phyloP scores from a whole-genome alignment of 1,140 invertebrate genomes.

The Diabrotica virgifera region DNA sequence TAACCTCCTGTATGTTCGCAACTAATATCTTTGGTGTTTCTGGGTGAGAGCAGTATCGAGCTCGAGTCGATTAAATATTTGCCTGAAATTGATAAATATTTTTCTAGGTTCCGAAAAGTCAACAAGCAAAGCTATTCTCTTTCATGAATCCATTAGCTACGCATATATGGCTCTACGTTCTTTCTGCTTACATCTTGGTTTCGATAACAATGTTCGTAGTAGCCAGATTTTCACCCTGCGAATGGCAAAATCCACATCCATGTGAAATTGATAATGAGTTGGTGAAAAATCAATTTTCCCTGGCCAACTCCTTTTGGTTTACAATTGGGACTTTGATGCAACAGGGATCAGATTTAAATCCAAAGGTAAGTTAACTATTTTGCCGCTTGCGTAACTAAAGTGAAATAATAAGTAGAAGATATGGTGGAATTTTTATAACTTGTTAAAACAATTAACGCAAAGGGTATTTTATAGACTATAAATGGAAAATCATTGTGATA shows the following conservation, averaged over 20 bases:
- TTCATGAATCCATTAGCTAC: slow-evolving; percentile 85
- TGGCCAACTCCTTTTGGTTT: slow-evolving; percentile 76
- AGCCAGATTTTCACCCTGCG: slow-evolving; percentile 75
- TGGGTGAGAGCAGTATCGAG: too few relatives aligned
- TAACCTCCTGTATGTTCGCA: too few relatives aligned
- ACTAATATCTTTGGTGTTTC: too few relatives aligned
- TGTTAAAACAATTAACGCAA: too few relatives aligned
- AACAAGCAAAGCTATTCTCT: slow-evolving; percentile 76
- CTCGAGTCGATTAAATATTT: too few relatives aligned
- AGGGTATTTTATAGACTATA: too few relatives aligned
- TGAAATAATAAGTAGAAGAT: too few relatives aligned
- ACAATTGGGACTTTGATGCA: slow-evolving; percentile 82
- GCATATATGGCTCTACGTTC: slow-evolving; percentile 79
- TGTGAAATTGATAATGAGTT: slow-evolving; percentile 62
- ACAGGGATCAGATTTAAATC: slow-evolving; percentile 74
- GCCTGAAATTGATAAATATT: slow-evolving; percentile 8
- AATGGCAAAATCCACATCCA: slow-evolving; percentile 76
- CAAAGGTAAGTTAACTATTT: slow-evolving; percentile 54
- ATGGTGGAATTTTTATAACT: too few relatives aligned
- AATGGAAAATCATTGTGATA: too few relatives aligned
- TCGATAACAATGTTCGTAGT: slow-evolving; percentile 82
- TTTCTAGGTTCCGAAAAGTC: slow-evolving; percentile 59
- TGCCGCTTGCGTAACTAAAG: too few relatives aligned
- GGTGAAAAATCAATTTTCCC: slow-evolving; percentile 65
- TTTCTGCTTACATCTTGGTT: slow-evolving; percentile 74